Evolutionary conservation across 2,888 invertebrate genomes (phyloP).

Genomic region (Achlya flavicornis): DNA sequence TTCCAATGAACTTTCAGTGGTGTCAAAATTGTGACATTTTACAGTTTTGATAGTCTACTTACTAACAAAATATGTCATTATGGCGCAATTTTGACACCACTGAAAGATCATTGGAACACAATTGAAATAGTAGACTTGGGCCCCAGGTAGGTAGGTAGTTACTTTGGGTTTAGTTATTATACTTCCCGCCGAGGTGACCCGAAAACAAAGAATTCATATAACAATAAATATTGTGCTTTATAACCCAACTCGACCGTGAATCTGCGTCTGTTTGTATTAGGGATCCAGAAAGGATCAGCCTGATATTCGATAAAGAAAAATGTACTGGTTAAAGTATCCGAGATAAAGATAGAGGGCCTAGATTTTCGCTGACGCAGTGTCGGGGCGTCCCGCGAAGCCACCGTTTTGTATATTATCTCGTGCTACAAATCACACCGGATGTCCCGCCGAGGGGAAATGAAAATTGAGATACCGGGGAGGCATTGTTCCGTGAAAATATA

Average conservation of each 20-base stretch:
- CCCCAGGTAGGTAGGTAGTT: background rate
- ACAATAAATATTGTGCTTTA: slow-evolving; percentile 8
- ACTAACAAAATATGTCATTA: too few relatives aligned
- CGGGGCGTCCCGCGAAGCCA: slow-evolving; percentile 70
- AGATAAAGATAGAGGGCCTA: slow-evolving; percentile 67
- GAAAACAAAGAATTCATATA: slow-evolving; percentile 4
- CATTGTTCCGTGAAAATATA: slow-evolving; percentile 83
- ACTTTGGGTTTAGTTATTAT: background rate
- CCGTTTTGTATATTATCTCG: slow-evolving; percentile 82
- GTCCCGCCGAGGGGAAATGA: slow-evolving; percentile 79
- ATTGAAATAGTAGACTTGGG: too few relatives aligned
- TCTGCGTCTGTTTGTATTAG: slow-evolving; percentile 22
- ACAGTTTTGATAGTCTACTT: too few relatives aligned
- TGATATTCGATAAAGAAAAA: slow-evolving; percentile 58
- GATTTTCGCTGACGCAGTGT: slow-evolving; percentile 70
- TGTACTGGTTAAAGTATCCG: slow-evolving; percentile 57
- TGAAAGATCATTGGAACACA: too few relatives aligned
- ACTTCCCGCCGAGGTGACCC: background rate
- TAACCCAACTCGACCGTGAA: slow-evolving; percentile 5
- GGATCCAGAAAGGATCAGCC: slow-evolving; percentile 43
- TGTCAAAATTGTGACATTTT: too few relatives aligned
- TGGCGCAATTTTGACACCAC: too few relatives aligned
- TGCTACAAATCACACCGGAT: slow-evolving; percentile 82
- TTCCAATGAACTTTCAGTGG: too few relatives aligned
- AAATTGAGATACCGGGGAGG: slow-evolving; percentile 81